Conservation (phyloP, 2,888 invertebrate genomes). For the Ormyrus nitidulus region DNA sequence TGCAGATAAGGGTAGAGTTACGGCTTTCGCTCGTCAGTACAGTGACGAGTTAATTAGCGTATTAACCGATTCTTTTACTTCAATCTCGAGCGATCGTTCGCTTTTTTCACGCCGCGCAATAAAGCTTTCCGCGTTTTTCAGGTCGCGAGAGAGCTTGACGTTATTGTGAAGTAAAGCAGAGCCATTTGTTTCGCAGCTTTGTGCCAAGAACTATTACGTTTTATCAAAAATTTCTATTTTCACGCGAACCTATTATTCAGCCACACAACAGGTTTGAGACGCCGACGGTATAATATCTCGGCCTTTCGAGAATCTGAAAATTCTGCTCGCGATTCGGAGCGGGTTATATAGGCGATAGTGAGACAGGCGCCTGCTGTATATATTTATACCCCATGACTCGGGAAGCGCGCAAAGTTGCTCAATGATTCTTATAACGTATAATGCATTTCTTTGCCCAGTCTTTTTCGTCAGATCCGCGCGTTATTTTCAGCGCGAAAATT, state of each 20-base stretch:
- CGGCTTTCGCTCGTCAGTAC: too few relatives aligned
- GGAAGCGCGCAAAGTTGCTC: background rate
- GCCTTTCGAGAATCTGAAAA: too few relatives aligned
- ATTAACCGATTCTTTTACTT: too few relatives aligned
- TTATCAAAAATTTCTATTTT: conserved; percentile 19
- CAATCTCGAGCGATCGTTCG: too few relatives aligned
- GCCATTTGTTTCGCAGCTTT: conserved; percentile 7
- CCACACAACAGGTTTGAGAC: background rate
- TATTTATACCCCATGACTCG: too few relatives aligned
- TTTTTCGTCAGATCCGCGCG: conserved; percentile 9
- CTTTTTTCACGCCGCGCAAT: too few relatives aligned
- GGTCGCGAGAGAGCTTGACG: background rate
- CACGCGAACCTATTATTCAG: conserved; percentile 5
- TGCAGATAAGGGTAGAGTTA: too few relatives aligned
- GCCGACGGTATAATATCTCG: too few relatives aligned
- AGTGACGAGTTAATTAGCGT: too few relatives aligned
- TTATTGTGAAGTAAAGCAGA: conserved; percentile 11
- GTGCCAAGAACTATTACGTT: conserved; percentile 38
- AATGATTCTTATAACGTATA: conserved; percentile 23
- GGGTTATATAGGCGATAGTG: too few relatives aligned
- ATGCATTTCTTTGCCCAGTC: conserved; percentile 27
- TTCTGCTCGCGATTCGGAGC: too few relatives aligned
- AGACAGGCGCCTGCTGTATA: too few relatives aligned
- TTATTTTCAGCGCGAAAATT: conserved; percentile 50
- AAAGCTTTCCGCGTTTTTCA: background rate